A percentile compares a stretch with the other conserved stretches of the same genome.
These are phyloP conservation scores for Drosophila longiperda DNA, from an alignment of 2,888 invertebrate genomes.

Conservation along the genomic window DNA sequence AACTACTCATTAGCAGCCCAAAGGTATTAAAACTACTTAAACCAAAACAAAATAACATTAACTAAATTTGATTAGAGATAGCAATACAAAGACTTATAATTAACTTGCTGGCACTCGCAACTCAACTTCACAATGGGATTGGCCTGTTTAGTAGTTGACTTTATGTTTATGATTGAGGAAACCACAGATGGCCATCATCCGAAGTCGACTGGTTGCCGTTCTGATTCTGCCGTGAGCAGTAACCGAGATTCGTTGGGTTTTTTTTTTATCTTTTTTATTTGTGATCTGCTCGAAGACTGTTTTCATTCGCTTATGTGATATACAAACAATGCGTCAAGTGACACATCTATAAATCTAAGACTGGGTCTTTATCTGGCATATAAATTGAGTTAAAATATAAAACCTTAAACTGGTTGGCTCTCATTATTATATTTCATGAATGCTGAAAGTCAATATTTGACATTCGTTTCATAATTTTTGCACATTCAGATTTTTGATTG, in stretches of 20 bases:
- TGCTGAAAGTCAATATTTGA: constrained; percentile 32
- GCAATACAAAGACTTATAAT: constrained; percentile 11
- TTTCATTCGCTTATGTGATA: constrained; percentile 28
- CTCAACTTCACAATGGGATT: constrained; percentile 11
- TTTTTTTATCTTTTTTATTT: constrained; percentile 25
- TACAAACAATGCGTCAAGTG: constrained; percentile 42
- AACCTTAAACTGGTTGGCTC: constrained; percentile 48
- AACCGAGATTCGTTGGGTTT: constrained; percentile 19
- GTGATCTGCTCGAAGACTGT: constrained; percentile 43
- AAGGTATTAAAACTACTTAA: neutral
- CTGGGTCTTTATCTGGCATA: constrained; percentile 35
- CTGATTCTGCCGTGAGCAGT: constrained; percentile 43
- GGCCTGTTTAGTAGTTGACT: constrained; percentile 16
- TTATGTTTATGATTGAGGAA: constrained; percentile 45
- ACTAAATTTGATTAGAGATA: constrained; percentile 17
- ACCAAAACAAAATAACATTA: neutral
- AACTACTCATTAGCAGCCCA: neutral
- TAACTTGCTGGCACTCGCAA: constrained; percentile 28
- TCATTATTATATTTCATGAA: constrained; percentile 43
- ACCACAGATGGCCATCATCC: constrained; percentile 29
- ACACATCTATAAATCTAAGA: constrained; percentile 23
- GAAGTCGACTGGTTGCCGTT: constrained; percentile 17
- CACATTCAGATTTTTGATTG: constrained; percentile 19
- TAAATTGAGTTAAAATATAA: constrained; percentile 39
- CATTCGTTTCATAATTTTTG: constrained; percentile 24